phyloP scores from a whole-genome alignment of 2,797 vertebrate species.

The Danio aesculapii region DNA sequence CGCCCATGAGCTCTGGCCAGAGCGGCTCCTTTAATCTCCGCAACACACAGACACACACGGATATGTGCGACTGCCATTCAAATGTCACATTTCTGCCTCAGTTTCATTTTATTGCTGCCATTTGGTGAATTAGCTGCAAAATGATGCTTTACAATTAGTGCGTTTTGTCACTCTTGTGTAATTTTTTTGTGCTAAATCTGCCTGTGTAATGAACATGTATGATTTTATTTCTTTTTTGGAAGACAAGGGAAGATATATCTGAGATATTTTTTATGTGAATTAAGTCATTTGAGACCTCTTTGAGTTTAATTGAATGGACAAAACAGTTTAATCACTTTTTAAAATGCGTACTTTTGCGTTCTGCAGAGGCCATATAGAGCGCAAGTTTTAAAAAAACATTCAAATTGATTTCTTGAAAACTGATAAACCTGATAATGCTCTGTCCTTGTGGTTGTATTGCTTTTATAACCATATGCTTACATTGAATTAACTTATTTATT shows the following conservation, averaged over 20 bases:
- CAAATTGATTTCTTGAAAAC: too few relatives aligned
- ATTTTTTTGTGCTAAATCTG: neutral
- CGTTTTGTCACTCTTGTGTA: neutral
- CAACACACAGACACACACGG: conserved; percentile 18
- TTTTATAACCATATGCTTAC: too few relatives aligned
- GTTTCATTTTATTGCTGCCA: conserved; percentile 21
- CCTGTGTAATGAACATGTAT: neutral
- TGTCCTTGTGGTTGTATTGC: too few relatives aligned
- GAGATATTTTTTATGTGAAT: neutral
- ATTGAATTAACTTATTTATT: too few relatives aligned
- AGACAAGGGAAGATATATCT: too few relatives aligned
- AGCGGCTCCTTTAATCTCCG: conserved; percentile 39
- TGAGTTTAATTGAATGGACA: neutral
- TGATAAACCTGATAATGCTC: too few relatives aligned
- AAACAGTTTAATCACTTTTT: neutral
- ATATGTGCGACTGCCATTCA: conserved; percentile 42
- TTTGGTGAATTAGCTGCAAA: conserved; percentile 61
- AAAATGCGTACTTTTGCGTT: neutral
- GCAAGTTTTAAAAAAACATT: too few relatives aligned
- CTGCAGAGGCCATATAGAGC: neutral
- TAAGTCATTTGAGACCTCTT: neutral
- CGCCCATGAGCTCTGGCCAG: conserved; percentile 18
- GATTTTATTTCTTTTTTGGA: neutral
- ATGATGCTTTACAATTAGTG: conserved; percentile 60
- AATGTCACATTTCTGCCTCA: conserved; percentile 10